phyloP scores from a whole-genome alignment of 2,113 vertebrate genomes.

The Apodemus speciosus region DNA sequence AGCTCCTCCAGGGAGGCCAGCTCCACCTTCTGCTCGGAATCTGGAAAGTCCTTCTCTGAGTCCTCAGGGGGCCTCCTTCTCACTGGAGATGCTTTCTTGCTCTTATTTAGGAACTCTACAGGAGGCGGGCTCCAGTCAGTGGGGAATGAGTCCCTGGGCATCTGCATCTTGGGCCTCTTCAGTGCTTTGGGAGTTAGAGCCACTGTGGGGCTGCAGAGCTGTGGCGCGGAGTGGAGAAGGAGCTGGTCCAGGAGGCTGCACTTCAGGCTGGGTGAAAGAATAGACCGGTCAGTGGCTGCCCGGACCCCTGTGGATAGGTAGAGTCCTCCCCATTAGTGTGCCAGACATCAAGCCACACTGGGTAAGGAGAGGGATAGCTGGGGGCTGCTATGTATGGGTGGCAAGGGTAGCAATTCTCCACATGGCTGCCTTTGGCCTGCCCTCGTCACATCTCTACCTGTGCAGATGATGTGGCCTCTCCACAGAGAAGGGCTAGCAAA shows the following conservation, averaged over 20 bases:
- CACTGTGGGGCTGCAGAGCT: neutral
- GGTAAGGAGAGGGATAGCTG: neutral
- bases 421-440: neutral
- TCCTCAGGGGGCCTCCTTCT: neutral
- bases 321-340: neutral
- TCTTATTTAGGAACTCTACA: conserved; percentile 57
- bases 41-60: neutral
- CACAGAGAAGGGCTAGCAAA: neutral
- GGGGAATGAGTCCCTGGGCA: neutral
- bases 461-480: conserved; percentile 19
- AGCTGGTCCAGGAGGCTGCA: neutral
- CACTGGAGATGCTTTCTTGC: accelerated
- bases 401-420: neutral
- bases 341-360: neutral
- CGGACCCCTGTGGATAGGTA: neutral
- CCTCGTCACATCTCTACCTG: neutral
- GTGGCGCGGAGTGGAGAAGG: neutral
- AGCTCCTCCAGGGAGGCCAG: conserved; percentile 3
- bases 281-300: accelerated
- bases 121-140: conserved; percentile 72
- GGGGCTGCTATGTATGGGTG: neutral
- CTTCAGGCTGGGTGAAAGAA: neutral
- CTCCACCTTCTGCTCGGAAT: neutral
- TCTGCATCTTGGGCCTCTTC: conserved; percentile 49
- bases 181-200: neutral